These are phyloP conservation scores for Diadegma fenestrale DNA, from an alignment of 2,888 invertebrate species.

Conservation along the genomic window DNA sequence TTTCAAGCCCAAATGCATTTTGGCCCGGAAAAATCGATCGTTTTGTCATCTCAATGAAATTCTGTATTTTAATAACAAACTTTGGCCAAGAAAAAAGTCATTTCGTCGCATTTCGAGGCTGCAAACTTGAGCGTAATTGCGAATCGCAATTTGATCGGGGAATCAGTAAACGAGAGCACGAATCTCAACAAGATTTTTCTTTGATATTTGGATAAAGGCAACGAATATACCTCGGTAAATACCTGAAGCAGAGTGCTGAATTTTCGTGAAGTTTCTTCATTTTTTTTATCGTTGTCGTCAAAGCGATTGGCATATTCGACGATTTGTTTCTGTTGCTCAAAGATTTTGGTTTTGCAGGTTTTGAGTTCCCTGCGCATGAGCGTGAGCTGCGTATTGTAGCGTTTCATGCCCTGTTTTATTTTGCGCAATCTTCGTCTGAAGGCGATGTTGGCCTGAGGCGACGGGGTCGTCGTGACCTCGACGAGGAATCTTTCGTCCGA, in stretches of 20 bases:
- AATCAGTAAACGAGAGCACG: not conserved
- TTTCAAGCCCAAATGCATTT: no score
- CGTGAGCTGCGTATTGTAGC: slow-evolving; percentile 93
- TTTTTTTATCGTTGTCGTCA: slow-evolving; percentile 96
- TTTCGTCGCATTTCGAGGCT: no score
- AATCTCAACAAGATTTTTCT: not conserved
- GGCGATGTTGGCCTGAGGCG: slow-evolving; percentile 94
- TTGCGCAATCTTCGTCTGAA: slow-evolving; percentile 94
- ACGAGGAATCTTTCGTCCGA: slow-evolving; percentile 85
- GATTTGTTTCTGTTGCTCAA: slow-evolving; percentile 94
- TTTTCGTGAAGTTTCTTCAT: slow-evolving; percentile 95
- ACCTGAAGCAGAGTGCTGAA: slow-evolving; percentile 95
- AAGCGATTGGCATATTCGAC: slow-evolving; percentile 93
- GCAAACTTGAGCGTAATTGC: no score
- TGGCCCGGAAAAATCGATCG: no score
- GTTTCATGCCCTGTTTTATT: slow-evolving; percentile 95
- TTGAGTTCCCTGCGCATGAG: slow-evolving; percentile 92
- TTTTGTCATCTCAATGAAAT: no score
- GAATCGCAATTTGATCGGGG: not conserved
- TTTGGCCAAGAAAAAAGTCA: no score
- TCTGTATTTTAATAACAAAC: no score
- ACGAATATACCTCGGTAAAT: slow-evolving; percentile 81
- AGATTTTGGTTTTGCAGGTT: slow-evolving; percentile 92
- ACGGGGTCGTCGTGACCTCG: slow-evolving; percentile 85
- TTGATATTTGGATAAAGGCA: slow-evolving; percentile 44